Conservation (phyloP, 1,140 invertebrate genomes). For the Nasonia giraulti region DNA sequence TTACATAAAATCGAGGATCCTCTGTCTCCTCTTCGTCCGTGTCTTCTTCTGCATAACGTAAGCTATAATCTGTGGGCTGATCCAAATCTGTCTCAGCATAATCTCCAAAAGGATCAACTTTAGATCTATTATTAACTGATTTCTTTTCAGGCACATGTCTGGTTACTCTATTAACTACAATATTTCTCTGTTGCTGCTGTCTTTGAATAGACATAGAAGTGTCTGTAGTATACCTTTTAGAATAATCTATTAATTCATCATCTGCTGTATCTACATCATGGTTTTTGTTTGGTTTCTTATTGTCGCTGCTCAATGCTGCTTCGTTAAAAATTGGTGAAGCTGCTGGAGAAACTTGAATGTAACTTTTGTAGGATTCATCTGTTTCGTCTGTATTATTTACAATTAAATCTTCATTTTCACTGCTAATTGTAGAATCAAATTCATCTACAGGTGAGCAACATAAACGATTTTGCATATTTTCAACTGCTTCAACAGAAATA, state of each 20-base stretch:
- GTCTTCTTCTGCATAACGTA: conserved; percentile 89
- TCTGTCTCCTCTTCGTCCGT: conserved; percentile 77
- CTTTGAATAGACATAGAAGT: conserved; percentile 35
- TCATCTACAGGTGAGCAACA: conserved; percentile 53
- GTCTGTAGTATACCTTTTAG: conserved; percentile 52
- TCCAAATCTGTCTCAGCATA: conserved; percentile 92
- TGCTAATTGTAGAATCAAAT: conserved; percentile 49
- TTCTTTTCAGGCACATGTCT: conserved; percentile 50
- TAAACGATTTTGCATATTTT: conserved; percentile 48
- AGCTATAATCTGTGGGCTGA: conserved; percentile 92
- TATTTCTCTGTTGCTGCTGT: conserved; percentile 25
- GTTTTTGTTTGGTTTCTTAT: conserved; percentile 37
- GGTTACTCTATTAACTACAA: conserved; percentile 17
- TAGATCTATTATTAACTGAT: conserved; percentile 44
- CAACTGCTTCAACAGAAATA: conserved; percentile 45
- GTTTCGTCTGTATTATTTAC: conserved; percentile 45
- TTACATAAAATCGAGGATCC: conserved; percentile 72
- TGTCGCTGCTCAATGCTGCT: not conserved
- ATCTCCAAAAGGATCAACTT: conserved; percentile 66
- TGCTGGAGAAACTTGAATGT: conserved; percentile 33
- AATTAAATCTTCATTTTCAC: conserved; percentile 50
- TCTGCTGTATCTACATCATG: conserved; percentile 50
- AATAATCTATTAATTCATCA: conserved; percentile 52
- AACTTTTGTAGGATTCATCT: conserved; percentile 47
- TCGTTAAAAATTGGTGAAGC: conserved; percentile 46